Evolutionary conservation across 2,113 vertebrate species (phyloP), one percentile per base, ranked within the genome.

Genomic region (Callipepla californica): DNA sequence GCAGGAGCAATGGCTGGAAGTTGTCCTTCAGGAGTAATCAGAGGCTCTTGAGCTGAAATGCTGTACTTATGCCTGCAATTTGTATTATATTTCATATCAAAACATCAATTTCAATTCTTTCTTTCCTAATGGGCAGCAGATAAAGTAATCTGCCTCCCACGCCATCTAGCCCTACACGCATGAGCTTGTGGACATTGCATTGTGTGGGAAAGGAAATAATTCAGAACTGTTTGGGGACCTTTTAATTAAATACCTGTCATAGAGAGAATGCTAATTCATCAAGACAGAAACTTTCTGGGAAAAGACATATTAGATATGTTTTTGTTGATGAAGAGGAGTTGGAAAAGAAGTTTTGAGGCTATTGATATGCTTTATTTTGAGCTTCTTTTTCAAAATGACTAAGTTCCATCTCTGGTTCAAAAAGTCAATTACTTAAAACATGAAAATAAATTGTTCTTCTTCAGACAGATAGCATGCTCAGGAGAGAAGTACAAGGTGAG

Each of bases 51-150:
- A 91, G 32, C 22, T 78, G 59, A 68, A 47, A 74, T 50, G 53
- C 14, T 47, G 8, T 65, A 58, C 17, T 89, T 72, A 20, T 84
- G 23, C 7, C 48, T 85, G n/a, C 34, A 89, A 30, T 25, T 42
- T 78, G 66, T 67, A 59, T 80, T 95, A 83, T 57, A 84, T 75
- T 91, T 86, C 40, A 32, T 18, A 62, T 87, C 61, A 72, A 81
- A 90, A 81, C 0, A 1, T 66, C 26, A 36, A 0, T 48, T 95
- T 57, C 18, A 81, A 87, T 75, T 30, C 51, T 75, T 16, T 95
- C 32, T 13, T 78, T 75, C 42, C 55, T 61, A 58, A 44, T 17
- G 82, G 84, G 18, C 34, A 79, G 51, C 48, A 66, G 47, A 69
- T 63, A 55, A 84, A 89, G 90, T 88, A 61, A 81, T 18, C 26